Evolutionary conservation across 2,888 invertebrate species (phyloP), one percentile per base, ranked within the genome.

Genomic region (Phyllotreta striolata): DNA sequence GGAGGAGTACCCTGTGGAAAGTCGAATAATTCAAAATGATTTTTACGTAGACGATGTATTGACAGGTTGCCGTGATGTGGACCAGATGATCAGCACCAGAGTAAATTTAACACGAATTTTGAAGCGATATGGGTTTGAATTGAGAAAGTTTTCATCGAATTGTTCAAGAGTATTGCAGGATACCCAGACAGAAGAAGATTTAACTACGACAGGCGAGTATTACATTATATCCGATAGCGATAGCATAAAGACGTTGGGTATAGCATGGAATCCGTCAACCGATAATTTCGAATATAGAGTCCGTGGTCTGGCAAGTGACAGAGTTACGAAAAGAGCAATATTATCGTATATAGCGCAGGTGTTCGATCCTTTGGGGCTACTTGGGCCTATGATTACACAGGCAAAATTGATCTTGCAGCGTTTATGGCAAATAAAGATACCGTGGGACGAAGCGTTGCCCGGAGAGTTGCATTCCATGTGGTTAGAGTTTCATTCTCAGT

Each of bases 21-120:
- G 24, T 24, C 7, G 38, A 39, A 49, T 59, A 8, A 58, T 63
- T 14, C 6, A 9, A 52, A 10, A 7, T 4, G 59, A 63, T 52
- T 59, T 63, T 34, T 63, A 63, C 13, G 58, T 63, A 35, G 58
- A 58, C 41, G 63, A 63, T 35, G 37, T 58, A 14, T 49, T 63
- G 52, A 43, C 64, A 6, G 64, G 64, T 14, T 40, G 55, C 1
- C 41, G 35, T 9, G n/a, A 39, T 14, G 35, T 58, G 24, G 37
- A 44, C 3, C 34, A 41, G n/a, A 35, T 44, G 7, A 12, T 44
- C 7, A 7, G 14, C 10, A 49, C 12, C n/a, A 12, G 14, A 24
- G 9, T 10, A 43, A 37, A 39, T 9, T 40, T 14, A 10, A 61
- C 47, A 24, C 55, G 55, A 6, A 55, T 59, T 40, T 47, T 59